A percentile compares a stretch with the other conserved stretches of the same genome.
phyloP scores from a whole-genome alignment of 2,888 invertebrate species.

The Bombyx huttoni region DNA sequence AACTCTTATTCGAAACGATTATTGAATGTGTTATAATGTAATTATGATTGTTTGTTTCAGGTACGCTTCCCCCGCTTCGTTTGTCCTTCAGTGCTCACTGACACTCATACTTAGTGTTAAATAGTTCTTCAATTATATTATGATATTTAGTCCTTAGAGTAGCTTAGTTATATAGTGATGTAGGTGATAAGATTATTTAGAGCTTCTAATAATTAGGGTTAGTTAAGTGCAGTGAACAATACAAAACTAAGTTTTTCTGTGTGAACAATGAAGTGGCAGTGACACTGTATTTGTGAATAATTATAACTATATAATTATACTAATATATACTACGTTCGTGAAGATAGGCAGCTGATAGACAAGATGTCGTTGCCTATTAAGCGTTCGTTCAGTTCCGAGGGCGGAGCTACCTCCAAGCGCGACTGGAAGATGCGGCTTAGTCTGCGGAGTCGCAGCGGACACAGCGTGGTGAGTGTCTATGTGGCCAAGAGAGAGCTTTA shows the following conservation, averaged over 20 bases:
- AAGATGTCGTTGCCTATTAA: conserved; percentile 69
- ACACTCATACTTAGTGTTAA: neutral
- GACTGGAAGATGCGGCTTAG: conserved; percentile 84
- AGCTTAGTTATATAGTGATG: neutral
- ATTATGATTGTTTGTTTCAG: conserved; percentile 6
- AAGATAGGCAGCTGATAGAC: conserved; percentile 1
- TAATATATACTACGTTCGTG: too few species aligned
- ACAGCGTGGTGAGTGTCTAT: conserved; percentile 60
- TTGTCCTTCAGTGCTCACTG: conserved; percentile 1
- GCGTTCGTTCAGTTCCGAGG: conserved; percentile 77
- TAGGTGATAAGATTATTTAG: neutral
- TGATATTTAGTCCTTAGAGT: neutral
- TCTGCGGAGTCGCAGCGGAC: conserved; percentile 78
- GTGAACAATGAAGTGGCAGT: conserved; percentile 22
- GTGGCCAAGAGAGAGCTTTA: too few species aligned
- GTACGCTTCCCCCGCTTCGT: neutral
- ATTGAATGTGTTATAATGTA: too few species aligned
- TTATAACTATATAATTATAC: too few species aligned
- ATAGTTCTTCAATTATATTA: neutral
- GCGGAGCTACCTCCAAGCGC: conserved; percentile 64
- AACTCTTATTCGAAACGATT: neutral
- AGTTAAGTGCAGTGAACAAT: neutral
- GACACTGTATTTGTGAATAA: conserved; percentile 24
- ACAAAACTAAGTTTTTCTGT: conserved; percentile 3
- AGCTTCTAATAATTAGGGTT: neutral